Percentiles rank a stretch among this genome's conserved stretches.
These are phyloP conservation scores for Tautogolabrus adspersus DNA, from an alignment of 2,113 vertebrate genomes.

Conservation along the genomic window DNA sequence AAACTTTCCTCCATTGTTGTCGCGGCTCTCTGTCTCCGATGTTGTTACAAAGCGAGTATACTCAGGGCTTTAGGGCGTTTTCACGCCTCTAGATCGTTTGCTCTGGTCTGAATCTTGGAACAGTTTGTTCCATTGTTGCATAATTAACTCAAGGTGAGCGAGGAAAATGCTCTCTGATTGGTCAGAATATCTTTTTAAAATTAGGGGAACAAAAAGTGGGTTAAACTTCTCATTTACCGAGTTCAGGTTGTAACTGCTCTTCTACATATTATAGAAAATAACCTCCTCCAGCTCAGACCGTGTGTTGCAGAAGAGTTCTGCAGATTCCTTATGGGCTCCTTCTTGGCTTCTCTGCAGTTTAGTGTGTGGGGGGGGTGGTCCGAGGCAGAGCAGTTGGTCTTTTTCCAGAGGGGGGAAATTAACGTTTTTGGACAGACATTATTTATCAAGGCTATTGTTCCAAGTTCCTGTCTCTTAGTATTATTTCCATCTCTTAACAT, in stretches of 20 bases:
- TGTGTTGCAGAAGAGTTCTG: conserved; percentile 1
- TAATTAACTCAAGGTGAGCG: too few species aligned
- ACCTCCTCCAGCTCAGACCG: not conserved
- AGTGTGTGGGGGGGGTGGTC: conserved; percentile 17
- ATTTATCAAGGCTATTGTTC: conserved; percentile 47
- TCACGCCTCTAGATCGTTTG: too few species aligned
- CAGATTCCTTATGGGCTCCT: conserved; percentile 1
- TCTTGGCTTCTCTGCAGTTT: conserved; percentile 5
- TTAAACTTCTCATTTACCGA: not conserved
- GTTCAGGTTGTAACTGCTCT: too few species aligned
- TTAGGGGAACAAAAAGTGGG: too few species aligned
- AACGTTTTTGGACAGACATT: conserved; percentile 43
- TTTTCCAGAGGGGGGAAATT: conserved; percentile 37
- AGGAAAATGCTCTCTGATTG: too few species aligned
- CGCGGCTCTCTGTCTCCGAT: too few species aligned
- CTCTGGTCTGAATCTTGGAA: too few species aligned
- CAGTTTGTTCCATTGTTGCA: too few species aligned
- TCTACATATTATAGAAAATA: not conserved
- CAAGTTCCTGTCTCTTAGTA: conserved; percentile 53
- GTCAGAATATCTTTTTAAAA: too few species aligned
- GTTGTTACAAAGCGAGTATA: too few species aligned
- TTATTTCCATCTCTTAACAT: conserved; percentile 68
- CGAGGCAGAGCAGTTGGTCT: conserved; percentile 28
- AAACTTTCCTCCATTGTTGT: too few species aligned
- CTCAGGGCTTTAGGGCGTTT: too few species aligned